phyloP scores from a whole-genome alignment of 2,797 vertebrate species.

The Macropus fuliginosus region DNA sequence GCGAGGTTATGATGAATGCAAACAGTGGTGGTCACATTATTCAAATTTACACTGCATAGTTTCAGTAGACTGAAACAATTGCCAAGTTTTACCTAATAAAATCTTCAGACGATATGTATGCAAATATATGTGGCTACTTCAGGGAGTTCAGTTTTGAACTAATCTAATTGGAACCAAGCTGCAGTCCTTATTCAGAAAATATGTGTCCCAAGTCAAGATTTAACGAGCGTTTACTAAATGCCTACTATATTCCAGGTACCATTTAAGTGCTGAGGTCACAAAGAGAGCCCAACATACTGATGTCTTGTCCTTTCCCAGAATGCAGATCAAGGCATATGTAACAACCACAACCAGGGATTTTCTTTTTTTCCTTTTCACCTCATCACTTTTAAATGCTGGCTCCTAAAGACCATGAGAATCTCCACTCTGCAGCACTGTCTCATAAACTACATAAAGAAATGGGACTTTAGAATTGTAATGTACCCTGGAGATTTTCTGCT shows the following conservation, averaged over 20 bases:
- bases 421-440: background rate
- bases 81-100: background rate
- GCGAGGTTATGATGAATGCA: background rate
- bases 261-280: background rate
- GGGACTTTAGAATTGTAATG: background rate
- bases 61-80: background rate
- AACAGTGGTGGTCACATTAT: background rate
- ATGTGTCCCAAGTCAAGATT: background rate
- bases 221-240: background rate
- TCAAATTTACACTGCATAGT: background rate
- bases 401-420: background rate
- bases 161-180: background rate
- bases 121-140: background rate
- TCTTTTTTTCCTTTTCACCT: no score
- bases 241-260: background rate
- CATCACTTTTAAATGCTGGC: background rate
- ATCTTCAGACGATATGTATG: background rate
- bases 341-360: no score
- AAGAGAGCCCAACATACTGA: background rate
- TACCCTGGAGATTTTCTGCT: background rate
- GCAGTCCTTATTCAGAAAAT: background rate
- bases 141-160: background rate
- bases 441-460: background rate
- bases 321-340: background rate
- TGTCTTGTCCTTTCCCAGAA: background rate